These are phyloP conservation scores for Hephaestus fuliginosus DNA, from an alignment of 2,797 vertebrate species.

Conservation along the genomic window DNA sequence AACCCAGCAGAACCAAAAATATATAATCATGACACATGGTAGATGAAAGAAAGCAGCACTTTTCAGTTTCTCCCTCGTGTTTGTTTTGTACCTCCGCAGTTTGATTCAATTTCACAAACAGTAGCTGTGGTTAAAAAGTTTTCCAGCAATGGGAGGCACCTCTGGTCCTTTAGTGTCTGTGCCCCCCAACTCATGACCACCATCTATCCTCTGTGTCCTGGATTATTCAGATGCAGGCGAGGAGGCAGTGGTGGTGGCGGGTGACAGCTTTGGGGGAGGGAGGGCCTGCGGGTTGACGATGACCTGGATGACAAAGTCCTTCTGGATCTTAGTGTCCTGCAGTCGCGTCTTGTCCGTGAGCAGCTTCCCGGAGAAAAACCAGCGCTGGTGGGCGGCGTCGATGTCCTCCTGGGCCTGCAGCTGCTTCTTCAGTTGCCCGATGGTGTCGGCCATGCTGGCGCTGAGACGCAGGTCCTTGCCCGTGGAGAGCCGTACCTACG, in stretches of 20 bases:
- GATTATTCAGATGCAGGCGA: conserved; percentile 45
- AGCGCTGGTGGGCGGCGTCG: conserved; percentile 92
- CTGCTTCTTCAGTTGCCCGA: conserved; percentile 97
- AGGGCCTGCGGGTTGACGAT: conserved; percentile 93
- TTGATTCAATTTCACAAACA: conserved; percentile 27
- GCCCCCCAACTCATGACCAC: background rate
- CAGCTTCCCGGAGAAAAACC: conserved; percentile 99
- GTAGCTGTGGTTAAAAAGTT: conserved; percentile 43
- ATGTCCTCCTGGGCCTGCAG: conserved; percentile 94
- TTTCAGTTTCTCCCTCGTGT: conserved; percentile 61
- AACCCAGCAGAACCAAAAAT: conserved; percentile 22
- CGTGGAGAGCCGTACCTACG: conserved; percentile 94
- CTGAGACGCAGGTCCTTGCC: conserved; percentile 95
- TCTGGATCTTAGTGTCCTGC: conserved; percentile 99
- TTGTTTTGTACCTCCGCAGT: conserved; percentile 35
- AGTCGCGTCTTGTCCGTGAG: conserved; percentile 97
- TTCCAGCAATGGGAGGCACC: conserved; percentile 51
- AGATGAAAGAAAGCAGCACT: conserved; percentile 71
- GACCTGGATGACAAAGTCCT: conserved; percentile 99
- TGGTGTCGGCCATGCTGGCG: conserved; percentile 94
- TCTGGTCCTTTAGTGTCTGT: conserved; percentile 18
- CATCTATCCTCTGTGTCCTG: background rate
- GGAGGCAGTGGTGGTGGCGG: conserved; percentile 52
- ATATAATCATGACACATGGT: conserved; percentile 32
- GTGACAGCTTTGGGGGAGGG: conserved; percentile 55